Evolutionary conservation across 2,797 vertebrate species (phyloP).

Genomic region (Knipowitschia caucasica): DNA sequence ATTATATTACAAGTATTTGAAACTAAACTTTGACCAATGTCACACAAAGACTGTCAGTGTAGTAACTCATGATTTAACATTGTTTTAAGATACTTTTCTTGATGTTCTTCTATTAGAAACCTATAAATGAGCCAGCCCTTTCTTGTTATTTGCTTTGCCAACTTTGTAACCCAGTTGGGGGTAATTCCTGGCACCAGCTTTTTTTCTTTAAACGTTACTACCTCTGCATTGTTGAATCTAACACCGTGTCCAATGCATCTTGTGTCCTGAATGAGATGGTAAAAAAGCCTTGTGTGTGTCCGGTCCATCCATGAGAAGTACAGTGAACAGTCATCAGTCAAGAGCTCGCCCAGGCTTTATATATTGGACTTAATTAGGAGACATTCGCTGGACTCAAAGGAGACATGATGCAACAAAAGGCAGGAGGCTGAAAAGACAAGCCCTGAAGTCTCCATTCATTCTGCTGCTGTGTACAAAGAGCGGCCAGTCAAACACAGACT

Average conservation of each 20-base stretch:
- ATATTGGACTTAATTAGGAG: constrained; percentile 73
- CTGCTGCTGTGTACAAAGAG: constrained; percentile 38
- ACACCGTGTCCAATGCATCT: constrained; percentile 56
- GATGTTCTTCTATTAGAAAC: background rate
- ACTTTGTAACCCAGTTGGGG: constrained; percentile 56
- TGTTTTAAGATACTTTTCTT: background rate
- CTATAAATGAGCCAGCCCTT: background rate
- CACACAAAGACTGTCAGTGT: too few relatives aligned
- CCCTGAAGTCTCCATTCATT: constrained; percentile 65
- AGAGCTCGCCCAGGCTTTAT: constrained; percentile 68
- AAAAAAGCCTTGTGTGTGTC: constrained; percentile 11
- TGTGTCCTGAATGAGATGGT: constrained; percentile 43
- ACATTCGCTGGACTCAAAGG: constrained; percentile 60
- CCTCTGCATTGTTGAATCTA: constrained; percentile 48
- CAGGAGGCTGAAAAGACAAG: constrained; percentile 63
- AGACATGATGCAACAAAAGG: constrained; percentile 70
- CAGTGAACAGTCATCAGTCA: constrained; percentile 68
- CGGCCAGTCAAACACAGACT: constrained; percentile 60
- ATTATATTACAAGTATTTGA: too few relatives aligned
- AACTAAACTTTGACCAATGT: too few relatives aligned
- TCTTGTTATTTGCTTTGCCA: constrained; percentile 45
- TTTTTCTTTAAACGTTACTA: constrained; percentile 46
- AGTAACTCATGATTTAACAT: too few relatives aligned
- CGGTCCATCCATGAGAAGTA: constrained; percentile 46
- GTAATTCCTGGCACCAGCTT: constrained; percentile 64